phyloP scores from a whole-genome alignment of 2,888 invertebrate species.

The Hypolimnas misippus region DNA sequence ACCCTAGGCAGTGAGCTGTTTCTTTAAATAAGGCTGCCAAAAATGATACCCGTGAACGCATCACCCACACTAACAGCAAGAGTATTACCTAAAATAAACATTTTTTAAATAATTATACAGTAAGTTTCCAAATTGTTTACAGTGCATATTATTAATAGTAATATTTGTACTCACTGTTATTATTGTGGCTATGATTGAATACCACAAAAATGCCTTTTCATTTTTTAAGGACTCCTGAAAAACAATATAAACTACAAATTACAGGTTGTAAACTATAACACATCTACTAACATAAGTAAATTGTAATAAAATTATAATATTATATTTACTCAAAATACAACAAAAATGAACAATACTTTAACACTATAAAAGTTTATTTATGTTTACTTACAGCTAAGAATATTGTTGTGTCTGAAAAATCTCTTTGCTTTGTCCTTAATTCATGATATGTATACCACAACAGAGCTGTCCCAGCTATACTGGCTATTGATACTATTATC shows the following conservation, averaged over 20 bases:
- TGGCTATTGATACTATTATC: slow-evolving; percentile 89
- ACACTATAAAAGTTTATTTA: no score
- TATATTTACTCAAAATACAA: no score
- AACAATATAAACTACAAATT: slow-evolving; percentile 46
- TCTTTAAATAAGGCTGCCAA: slow-evolving; percentile 94
- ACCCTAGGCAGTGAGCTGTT: slow-evolving; percentile 93
- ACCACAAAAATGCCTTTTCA: slow-evolving; percentile 92
- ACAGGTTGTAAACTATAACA: not conserved
- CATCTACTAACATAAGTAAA: no score
- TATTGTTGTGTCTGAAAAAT: slow-evolving; percentile 56
- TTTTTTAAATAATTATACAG: slow-evolving; percentile 26
- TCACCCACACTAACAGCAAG: slow-evolving; percentile 88
- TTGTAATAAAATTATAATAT: no score
- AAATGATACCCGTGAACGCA: slow-evolving; percentile 92
- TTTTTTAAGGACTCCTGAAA: slow-evolving; percentile 93
- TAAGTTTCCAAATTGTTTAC: not conserved
- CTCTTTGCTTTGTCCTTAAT: slow-evolving; percentile 85
- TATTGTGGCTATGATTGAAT: slow-evolving; percentile 93
- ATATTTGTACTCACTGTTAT: slow-evolving; percentile 88
- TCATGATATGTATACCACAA: slow-evolving; percentile 96
- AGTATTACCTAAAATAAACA: slow-evolving; percentile 85
- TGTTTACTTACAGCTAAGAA: slow-evolving; percentile 67
- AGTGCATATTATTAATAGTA: not conserved
- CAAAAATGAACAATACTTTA: no score
- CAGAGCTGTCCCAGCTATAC: slow-evolving; percentile 90